phyloP scores from a whole-genome alignment of 2,797 vertebrate genomes.

The Arnoldichthys spilopterus region DNA sequence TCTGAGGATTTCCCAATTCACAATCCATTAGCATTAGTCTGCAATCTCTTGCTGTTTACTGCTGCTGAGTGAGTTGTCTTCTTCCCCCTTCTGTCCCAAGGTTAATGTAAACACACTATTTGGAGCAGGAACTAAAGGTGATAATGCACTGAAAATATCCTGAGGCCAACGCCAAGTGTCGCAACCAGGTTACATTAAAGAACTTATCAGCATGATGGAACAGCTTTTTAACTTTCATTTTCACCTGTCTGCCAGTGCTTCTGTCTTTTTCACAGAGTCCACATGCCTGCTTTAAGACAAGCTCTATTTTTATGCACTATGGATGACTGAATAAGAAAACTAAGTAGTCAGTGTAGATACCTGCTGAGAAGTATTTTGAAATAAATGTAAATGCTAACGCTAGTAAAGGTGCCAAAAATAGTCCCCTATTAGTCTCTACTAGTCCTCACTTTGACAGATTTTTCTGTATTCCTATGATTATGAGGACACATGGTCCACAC shows the following conservation, averaged over 20 bases:
- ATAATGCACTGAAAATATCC: slow-evolving; percentile 69
- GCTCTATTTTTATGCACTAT: slow-evolving; percentile 2
- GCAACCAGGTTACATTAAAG: slow-evolving; percentile 39
- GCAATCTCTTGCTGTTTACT: slow-evolving; percentile 27
- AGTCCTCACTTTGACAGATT: too few species aligned
- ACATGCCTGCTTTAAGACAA: not conserved
- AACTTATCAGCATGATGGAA: slow-evolving; percentile 70
- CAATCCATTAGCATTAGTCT: slow-evolving; percentile 18
- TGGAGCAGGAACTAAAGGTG: slow-evolving; percentile 68
- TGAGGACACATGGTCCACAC: too few species aligned
- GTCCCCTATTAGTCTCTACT: too few species aligned
- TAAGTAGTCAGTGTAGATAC: not conserved
- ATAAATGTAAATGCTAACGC: too few species aligned
- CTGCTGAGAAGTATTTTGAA: not conserved
- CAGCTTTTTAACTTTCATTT: slow-evolving; percentile 71
- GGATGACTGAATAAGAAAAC: not conserved
- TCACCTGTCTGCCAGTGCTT: slow-evolving; percentile 23
- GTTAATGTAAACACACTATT: slow-evolving; percentile 73
- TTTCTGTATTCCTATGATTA: too few species aligned
- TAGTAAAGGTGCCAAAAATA: too few species aligned
- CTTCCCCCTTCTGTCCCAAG: slow-evolving; percentile 61
- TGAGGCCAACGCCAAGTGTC: slow-evolving; percentile 60
- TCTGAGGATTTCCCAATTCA: slow-evolving; percentile 35
- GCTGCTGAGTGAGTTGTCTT: slow-evolving; percentile 28
- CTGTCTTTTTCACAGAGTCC: not conserved